Evolutionary conservation across 2,113 vertebrate genomes (phyloP).

Genomic region (Casuarius casuarius): DNA sequence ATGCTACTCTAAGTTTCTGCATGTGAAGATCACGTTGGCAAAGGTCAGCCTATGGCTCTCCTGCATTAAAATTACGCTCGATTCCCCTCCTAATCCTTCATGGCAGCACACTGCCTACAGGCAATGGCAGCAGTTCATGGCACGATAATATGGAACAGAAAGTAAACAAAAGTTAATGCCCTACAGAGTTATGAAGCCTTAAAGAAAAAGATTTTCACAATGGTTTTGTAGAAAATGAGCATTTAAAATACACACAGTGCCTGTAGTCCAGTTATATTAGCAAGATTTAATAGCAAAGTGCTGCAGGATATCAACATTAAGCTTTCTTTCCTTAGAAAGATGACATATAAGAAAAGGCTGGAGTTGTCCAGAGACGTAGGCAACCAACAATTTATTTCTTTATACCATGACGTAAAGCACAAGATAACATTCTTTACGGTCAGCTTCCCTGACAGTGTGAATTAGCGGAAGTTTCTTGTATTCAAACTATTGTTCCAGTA

Average conservation of each 20-base stretch:
- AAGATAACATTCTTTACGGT: background rate
- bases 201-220: background rate
- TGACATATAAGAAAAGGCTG: background rate
- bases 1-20: background rate
- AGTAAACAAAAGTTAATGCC: no score
- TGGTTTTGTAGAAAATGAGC: background rate
- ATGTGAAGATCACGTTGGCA: background rate
- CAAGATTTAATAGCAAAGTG: background rate
- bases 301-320: background rate
- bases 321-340: background rate
- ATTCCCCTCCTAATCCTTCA: background rate
- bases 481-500: background rate
- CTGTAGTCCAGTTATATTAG: background rate
- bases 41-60: background rate
- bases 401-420: background rate
- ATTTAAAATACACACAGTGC: background rate
- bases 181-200: background rate
- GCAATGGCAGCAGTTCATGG: background rate
- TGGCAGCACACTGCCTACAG: background rate
- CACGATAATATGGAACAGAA: background rate
- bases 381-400: background rate
- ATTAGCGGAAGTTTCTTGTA: background rate
- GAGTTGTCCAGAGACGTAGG: background rate
- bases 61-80: accelerated
- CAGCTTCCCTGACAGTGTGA: background rate